Conservation (phyloP, 2,888 invertebrate species). For the Drosophila prostipennis region DNA sequence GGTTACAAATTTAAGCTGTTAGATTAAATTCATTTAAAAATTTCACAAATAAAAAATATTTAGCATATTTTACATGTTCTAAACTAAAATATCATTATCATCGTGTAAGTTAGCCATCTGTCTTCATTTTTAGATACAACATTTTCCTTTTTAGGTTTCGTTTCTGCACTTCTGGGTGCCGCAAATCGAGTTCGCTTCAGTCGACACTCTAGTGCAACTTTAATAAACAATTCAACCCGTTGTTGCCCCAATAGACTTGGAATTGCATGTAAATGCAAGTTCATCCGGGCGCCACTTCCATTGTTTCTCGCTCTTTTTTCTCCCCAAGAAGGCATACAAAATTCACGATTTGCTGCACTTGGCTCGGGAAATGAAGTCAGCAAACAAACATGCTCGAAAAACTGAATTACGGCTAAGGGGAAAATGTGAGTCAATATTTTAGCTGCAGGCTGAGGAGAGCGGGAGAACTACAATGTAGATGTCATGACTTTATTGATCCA, state of each 20-base stretch:
- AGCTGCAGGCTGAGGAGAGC: slow-evolving; percentile 3
- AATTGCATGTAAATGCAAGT: slow-evolving; percentile 36
- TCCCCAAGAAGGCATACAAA: slow-evolving; percentile 30
- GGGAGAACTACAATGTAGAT: background rate
- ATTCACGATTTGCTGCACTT: slow-evolving; percentile 31
- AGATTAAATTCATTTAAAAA: too few relatives aligned
- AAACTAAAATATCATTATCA: too few relatives aligned
- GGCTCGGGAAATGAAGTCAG: slow-evolving; percentile 29
- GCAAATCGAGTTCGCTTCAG: slow-evolving; percentile 1
- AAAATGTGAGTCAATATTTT: slow-evolving; percentile 42
- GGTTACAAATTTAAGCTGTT: too few relatives aligned
- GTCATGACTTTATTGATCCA: slow-evolving; percentile 21
- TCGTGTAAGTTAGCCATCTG: too few relatives aligned
- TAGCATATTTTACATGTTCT: too few relatives aligned
- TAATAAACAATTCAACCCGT: slow-evolving; percentile 37
- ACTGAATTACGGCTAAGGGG: slow-evolving; percentile 7
- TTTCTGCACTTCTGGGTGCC: background rate
- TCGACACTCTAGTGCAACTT: slow-evolving; percentile 26
- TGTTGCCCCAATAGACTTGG: slow-evolving; percentile 22
- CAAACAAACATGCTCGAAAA: slow-evolving; percentile 9
- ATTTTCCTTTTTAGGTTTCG: background rate
- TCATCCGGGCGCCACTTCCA: slow-evolving; percentile 41
- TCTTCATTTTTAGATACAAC: too few relatives aligned
- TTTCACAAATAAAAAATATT: too few relatives aligned
- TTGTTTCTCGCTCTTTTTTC: slow-evolving; percentile 36